Conservation (phyloP, 2,888 invertebrate species). For the Dasysyrphus albostriatus region DNA sequence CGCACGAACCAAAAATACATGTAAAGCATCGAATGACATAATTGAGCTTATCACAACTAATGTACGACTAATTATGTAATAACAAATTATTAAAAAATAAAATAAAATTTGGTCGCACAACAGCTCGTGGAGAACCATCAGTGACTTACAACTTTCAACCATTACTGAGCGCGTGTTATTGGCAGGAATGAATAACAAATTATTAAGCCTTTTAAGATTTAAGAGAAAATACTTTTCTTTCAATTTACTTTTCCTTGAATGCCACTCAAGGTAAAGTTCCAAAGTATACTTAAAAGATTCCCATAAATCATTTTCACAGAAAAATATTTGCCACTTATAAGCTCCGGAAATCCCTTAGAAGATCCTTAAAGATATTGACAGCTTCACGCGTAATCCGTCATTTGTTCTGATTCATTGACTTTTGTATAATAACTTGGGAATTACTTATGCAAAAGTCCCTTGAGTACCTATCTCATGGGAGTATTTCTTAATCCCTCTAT, state of each 20-base stretch:
- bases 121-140: too few species aligned
- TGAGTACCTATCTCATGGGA: neutral
- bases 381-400: slow-evolving; percentile 49
- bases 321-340: neutral
- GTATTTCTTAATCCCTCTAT: slow-evolving; percentile 22
- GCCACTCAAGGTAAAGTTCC: neutral
- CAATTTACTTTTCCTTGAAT: neutral
- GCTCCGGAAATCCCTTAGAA: slow-evolving; percentile 16
- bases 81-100: too few species aligned
- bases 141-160: too few species aligned
- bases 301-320: neutral
- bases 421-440: slow-evolving; percentile 23
- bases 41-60: too few species aligned
- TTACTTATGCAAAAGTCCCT: neutral
- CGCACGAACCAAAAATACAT: too few species aligned
- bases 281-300: neutral
- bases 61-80: too few species aligned
- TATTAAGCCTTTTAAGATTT: too few species aligned
- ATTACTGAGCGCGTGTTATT: too few species aligned
- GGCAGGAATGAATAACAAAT: too few species aligned
- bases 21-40: too few species aligned
- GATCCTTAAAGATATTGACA: slow-evolving; percentile 38
- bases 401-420: slow-evolving; percentile 52
- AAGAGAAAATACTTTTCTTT: neutral
- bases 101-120: too few species aligned